phyloP scores from a whole-genome alignment of 2,888 invertebrate species.

The Neoscelio sp. region DNA sequence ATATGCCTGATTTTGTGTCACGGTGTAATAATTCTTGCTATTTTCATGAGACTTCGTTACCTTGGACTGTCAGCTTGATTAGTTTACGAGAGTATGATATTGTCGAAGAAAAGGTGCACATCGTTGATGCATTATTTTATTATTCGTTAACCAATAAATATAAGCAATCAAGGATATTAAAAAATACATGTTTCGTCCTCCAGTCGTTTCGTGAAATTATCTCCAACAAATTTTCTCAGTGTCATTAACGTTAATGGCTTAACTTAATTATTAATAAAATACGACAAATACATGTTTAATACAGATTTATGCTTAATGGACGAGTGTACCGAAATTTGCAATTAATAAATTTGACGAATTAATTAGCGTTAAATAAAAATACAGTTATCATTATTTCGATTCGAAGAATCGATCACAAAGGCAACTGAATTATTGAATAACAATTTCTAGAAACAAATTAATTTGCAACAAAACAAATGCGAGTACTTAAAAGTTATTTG shows the following conservation, averaged over 20 bases:
- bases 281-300: no score
- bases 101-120: conserved; percentile 46
- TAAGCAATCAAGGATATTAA: conserved; percentile 16
- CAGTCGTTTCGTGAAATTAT: no score
- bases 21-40: conserved; percentile 41
- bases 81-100: conserved; percentile 56
- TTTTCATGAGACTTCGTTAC: conserved; percentile 49
- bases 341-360: no score
- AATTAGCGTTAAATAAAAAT: no score
- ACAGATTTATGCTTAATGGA: no score
- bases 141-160: conserved; percentile 45
- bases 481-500: conserved; percentile 40
- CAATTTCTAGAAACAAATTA: conserved; percentile 26
- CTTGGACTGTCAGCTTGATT: conserved; percentile 63
- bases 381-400: background rate
- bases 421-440: conserved; percentile 15
- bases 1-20: conserved; percentile 32
- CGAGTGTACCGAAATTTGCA: no score
- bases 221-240: background rate
- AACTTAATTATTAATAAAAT: no score
- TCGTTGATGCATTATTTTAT: conserved; percentile 47
- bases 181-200: no score
- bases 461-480: conserved; percentile 30
- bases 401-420: background rate
- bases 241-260: no score